A percentile compares a stretch with the other conserved stretches of the same genome.
Conservation (phyloP, 2,888 invertebrate species). For the Agriopis aurantiaria region DNA sequence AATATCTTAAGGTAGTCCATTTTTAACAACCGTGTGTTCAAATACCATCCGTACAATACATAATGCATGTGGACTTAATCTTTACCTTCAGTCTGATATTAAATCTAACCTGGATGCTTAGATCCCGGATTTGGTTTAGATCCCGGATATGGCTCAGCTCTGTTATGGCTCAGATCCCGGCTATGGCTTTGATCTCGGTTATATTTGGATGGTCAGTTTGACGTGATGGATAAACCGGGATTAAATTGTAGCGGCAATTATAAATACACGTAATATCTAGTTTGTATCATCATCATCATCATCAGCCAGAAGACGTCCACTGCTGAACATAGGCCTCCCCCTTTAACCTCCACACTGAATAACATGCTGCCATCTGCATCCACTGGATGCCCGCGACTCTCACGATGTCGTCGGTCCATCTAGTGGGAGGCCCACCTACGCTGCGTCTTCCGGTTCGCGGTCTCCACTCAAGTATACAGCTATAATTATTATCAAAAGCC, state of each 20-base stretch:
- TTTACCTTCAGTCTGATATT: slow-evolving; percentile 11
- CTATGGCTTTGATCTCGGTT: neutral
- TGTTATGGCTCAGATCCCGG: neutral
- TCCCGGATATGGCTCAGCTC: neutral
- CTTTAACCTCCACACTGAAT: too few relatives aligned
- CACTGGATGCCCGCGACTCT: too few relatives aligned
- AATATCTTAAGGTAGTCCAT: neutral
- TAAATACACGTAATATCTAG: too few relatives aligned
- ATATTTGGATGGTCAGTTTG: neutral
- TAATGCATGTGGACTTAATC: slow-evolving; percentile 17
- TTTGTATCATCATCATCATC: too few relatives aligned
- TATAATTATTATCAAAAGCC: too few relatives aligned
- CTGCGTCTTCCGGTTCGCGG: too few relatives aligned
- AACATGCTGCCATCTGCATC: too few relatives aligned
- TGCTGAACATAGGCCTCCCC: too few relatives aligned
- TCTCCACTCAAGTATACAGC: too few relatives aligned
- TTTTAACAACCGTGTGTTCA: neutral
- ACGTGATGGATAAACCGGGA: neutral
- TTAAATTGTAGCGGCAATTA: neutral
- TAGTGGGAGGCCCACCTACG: too few relatives aligned
- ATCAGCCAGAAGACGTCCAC: too few relatives aligned
- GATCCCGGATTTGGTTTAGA: neutral
- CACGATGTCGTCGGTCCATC: too few relatives aligned
- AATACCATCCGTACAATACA: slow-evolving; percentile 10
- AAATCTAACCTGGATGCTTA: slow-evolving; percentile 12